Evolutionary conservation across 2,888 invertebrate genomes (phyloP), one percentile per base, ranked within the genome.

Genomic region (Lymantria monacha): DNA sequence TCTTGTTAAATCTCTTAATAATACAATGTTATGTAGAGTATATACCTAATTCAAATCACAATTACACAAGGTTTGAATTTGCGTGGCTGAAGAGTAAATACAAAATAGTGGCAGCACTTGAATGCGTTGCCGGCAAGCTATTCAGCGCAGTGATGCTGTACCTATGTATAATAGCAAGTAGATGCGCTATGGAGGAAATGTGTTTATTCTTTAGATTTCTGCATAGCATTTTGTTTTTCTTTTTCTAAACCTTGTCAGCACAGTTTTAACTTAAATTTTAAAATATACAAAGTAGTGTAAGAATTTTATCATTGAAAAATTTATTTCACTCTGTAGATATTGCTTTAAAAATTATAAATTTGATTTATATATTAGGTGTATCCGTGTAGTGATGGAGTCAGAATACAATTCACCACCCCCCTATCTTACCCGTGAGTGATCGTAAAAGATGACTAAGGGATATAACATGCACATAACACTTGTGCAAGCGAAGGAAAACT

Each of bases 1-100:
- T 67, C 65, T 61, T 63, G 63, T 68, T 50, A 59, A 68, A 70
- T 63, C 53, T 51, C 61, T 61, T 63, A 47, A 48, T 36, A 38
- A 15, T 12, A 48, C 38, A 33, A 30, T 22, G 22, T 41, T 13
- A 12, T 8, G 0, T 13, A 13, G 13, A 15, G 7, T 10, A 1
- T 10, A 9, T n/a, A n/a, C n/a, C n/a, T 33, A 13, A 37, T n/a
- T 42, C 45, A 45, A 41, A 48, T 45, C 9, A 9, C 52, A n/a
- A 12, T 10, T 12, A 13, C 7, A 12, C 46, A 46, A 40, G 38
- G 40, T 1, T 46, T 9, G 33, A 31, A 40, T 40, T 49, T 15
- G 38, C 36, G n/a, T 40, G 15, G 33, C 0, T 0, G 0, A 5
- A 44, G 14, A 22, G 49, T 12, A 40, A 36, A 9, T 0, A 7